Evolutionary conservation across 2,113 vertebrate genomes (phyloP), one percentile per base, ranked within the genome.

Genomic region (Pseudopodoces humilis): DNA sequence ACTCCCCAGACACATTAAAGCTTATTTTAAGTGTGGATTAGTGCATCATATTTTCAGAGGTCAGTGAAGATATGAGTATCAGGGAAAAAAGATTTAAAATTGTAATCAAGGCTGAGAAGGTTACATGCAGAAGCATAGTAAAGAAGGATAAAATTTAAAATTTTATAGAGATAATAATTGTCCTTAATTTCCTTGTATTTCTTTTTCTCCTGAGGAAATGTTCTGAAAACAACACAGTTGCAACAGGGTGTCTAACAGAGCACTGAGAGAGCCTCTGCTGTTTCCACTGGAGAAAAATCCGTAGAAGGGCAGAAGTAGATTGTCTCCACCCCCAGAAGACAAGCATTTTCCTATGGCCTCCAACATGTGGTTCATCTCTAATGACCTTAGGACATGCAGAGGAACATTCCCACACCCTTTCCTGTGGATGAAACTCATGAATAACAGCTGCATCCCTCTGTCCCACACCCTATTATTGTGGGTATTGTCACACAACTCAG

Each of bases 1-100:
- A 46, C 25, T 95, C 87, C 58, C 94, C 30, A 92, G 83, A 72
- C 16, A 88, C 11, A 11, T 82, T 31, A 83, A 82, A 90, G 53
- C 37, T 76, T 76, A 83, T 92, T 94, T 95, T 91, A 93, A 92
- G 50, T 87, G 50, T 62, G 39, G 35, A 80, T 94, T 91, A 90
- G 12, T 0, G 2, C 37, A 62, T 58, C 11, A 22, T 30, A 55
- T 83, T 94, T 95, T 85, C n/a, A 90, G 58, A 92, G 50, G 77
- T 77, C 82, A 80, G 28, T 18, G 28, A 95, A 53, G 30, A 59
- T 58, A 58, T 0, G 2, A 72, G 7, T 62, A 94, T 43, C 25
- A 62, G 19, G 31, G 65, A 67, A 80, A 81, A 83, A 75, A 70
- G n/a, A 90, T 83, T 91, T 93, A 88, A 70, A 90, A 70, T 21